phyloP scores from a whole-genome alignment of 1,140 invertebrate species.

The Hypsibius dujardini region DNA sequence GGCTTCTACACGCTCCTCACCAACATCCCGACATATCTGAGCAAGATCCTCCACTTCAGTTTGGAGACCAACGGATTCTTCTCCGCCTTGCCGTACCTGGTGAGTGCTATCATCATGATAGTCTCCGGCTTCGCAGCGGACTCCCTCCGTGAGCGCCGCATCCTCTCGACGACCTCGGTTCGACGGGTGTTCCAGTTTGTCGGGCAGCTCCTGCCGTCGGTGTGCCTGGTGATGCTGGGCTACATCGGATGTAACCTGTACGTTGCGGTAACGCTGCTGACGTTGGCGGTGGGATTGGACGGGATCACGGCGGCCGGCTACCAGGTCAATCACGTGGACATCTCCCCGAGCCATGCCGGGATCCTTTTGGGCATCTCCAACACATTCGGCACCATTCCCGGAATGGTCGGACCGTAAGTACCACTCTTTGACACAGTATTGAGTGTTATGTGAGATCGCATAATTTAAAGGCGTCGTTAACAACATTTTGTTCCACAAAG shows the following conservation, averaged over 20 bases:
- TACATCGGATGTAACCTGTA: slow-evolving; percentile 44
- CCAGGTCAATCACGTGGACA: neutral
- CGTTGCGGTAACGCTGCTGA: neutral
- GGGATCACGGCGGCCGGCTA: neutral
- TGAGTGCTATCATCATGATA: slow-evolving; percentile 37
- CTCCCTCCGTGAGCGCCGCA: slow-evolving; percentile 27
- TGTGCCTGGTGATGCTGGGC: slow-evolving; percentile 50
- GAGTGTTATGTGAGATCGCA: too few relatives aligned
- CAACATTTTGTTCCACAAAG: too few relatives aligned
- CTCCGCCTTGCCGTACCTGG: slow-evolving; percentile 40
- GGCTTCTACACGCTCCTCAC: slow-evolving; percentile 41
- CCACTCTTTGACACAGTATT: too few relatives aligned
- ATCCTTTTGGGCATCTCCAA: too few relatives aligned
- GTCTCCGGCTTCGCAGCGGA: slow-evolving; percentile 37
- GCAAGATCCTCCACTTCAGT: slow-evolving; percentile 33
- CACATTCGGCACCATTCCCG: too few relatives aligned
- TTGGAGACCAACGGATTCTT: slow-evolving; percentile 37
- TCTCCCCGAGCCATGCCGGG: neutral
- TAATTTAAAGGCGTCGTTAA: too few relatives aligned
- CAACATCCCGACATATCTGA: slow-evolving; percentile 39
- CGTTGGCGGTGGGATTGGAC: neutral
- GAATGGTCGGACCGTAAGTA: too few relatives aligned
- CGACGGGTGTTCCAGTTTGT: slow-evolving; percentile 25
- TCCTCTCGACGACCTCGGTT: slow-evolving; percentile 21
- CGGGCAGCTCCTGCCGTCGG: slow-evolving; percentile 33